Conservation (phyloP, 2,797 vertebrate species). For the Arctocebus calabarensis region DNA sequence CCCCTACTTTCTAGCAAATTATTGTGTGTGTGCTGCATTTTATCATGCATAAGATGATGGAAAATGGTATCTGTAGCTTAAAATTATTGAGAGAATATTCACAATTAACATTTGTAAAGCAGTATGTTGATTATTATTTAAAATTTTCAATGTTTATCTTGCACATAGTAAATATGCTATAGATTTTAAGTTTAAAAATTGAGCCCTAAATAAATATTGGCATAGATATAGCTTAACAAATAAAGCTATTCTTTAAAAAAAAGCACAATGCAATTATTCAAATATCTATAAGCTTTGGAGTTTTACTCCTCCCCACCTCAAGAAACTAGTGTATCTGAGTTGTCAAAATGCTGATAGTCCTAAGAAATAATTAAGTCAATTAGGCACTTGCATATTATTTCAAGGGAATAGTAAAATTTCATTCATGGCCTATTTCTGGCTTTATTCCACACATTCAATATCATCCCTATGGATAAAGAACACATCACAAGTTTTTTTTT, state of each 20-base stretch:
- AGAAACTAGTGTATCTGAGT: neutral
- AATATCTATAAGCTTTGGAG: neutral
- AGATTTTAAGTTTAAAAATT: neutral
- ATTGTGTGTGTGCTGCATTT: neutral
- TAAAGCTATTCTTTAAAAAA: neutral
- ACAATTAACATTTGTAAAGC: neutral
- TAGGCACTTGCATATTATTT: conserved; percentile 49
- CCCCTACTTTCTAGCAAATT: neutral
- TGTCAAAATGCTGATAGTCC: conserved; percentile 58
- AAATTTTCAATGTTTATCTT: neutral
- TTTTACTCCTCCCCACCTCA: neutral
- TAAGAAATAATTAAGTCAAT: conserved; percentile 19
- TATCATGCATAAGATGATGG: neutral
- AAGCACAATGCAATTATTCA: neutral
- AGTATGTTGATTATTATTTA: neutral
- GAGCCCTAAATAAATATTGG: neutral
- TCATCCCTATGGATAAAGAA: conserved; percentile 3
- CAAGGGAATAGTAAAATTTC: conserved; percentile 46
- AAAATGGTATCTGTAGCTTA: neutral
- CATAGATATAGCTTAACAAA: neutral
- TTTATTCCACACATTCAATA: conserved; percentile 67
- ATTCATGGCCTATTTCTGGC: conserved; percentile 67
- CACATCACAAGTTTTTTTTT: conserved; percentile 45
- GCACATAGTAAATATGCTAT: neutral
- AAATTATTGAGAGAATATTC: neutral